phyloP scores from a whole-genome alignment of 2,797 vertebrate genomes.

The Malacoraja senta region DNA sequence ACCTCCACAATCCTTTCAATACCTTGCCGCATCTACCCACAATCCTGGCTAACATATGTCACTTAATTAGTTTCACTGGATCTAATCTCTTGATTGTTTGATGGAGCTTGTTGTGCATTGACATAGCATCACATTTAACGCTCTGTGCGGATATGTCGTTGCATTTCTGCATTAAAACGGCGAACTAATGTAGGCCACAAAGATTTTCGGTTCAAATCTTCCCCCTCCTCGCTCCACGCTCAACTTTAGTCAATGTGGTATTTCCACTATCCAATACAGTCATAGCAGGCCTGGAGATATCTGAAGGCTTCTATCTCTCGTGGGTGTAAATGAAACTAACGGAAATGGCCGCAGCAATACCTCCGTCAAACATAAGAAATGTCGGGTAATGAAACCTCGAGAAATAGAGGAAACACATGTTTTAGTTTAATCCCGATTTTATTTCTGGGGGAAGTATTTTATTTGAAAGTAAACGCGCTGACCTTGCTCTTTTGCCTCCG shows the following conservation, averaged over 20 bases:
- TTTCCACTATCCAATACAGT: not conserved
- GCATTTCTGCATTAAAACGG: no score
- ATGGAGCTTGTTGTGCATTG: no score
- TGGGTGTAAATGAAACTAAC: not conserved
- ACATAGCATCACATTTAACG: no score
- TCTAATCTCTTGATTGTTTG: no score
- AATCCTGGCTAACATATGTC: no score
- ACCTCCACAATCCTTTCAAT: not conserved
- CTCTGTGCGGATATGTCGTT: no score
- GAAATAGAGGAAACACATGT: no score
- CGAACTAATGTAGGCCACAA: no score
- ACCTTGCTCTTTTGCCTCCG: not conserved
- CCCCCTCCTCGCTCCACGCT: no score
- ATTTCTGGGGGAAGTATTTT: not conserved
- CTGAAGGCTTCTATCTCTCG: not conserved
- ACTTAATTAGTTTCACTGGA: no score
- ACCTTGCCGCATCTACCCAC: not conserved
- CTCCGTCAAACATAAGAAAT: not conserved
- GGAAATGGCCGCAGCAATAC: not conserved
- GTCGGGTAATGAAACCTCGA: not conserved
- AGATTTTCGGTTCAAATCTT: no score
- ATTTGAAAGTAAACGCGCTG: not conserved
- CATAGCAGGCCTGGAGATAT: not conserved
- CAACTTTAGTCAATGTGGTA: no score
- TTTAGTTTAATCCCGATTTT: not conserved